These are phyloP conservation scores for Phortica magna DNA, from an alignment of 2,888 invertebrate species.

Conservation along the genomic window DNA sequence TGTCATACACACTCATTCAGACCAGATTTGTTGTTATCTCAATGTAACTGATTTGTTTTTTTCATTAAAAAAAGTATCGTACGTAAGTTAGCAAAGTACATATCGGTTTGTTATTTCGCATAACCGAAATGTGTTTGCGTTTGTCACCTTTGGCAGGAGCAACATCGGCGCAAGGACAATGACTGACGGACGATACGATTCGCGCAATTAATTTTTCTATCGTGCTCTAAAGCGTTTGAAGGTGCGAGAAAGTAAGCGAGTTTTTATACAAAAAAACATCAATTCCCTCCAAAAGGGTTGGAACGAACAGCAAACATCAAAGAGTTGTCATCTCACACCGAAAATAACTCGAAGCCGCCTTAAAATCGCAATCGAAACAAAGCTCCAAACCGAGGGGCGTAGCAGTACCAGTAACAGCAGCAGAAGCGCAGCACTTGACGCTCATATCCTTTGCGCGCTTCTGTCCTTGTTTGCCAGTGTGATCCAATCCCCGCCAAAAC, in stretches of 20 bases:
- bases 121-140: slow-evolving; percentile 23
- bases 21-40: background rate
- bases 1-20: background rate
- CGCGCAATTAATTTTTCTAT: slow-evolving; percentile 70
- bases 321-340: slow-evolving; percentile 57
- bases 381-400: background rate
- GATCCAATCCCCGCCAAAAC: slow-evolving; percentile 1
- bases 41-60: background rate
- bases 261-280: background rate
- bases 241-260: slow-evolving; percentile 8
- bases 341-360: slow-evolving; percentile 36
- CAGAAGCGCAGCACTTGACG: background rate
- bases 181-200: slow-evolving; percentile 61
- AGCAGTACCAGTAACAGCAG: background rate
- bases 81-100: too few relatives aligned
- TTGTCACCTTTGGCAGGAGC: slow-evolving; percentile 26
- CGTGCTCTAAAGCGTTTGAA: slow-evolving; percentile 43
- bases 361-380: background rate
- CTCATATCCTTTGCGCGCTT: slow-evolving; percentile 13
- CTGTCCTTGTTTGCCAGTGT: background rate
- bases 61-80: background rate
- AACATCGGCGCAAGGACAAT: background rate
- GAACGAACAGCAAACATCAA: slow-evolving; percentile 47
- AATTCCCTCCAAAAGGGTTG: slow-evolving; percentile 56
- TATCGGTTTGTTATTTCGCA: background rate